These are phyloP conservation scores for Synodontis membranacea DNA, from an alignment of 2,113 vertebrate species.

Conservation along the genomic window DNA sequence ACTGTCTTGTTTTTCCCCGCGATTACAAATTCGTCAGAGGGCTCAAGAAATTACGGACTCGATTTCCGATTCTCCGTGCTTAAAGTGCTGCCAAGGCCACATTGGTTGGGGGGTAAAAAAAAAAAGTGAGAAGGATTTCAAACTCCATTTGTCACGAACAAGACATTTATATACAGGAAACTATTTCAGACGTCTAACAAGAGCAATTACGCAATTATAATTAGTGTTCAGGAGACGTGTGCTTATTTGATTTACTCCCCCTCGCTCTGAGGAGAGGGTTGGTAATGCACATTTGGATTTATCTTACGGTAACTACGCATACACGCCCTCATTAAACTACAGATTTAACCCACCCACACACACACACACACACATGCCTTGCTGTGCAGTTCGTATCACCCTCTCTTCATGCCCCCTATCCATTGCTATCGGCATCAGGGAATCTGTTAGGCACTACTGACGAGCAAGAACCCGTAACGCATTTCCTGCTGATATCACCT, in stretches of 20 bases:
- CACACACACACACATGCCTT: slow-evolving; percentile 14
- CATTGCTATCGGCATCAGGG: slow-evolving; percentile 19
- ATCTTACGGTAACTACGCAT: slow-evolving; percentile 23
- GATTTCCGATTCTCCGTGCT: neutral
- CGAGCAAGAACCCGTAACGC: slow-evolving; percentile 15
- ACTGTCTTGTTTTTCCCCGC: neutral
- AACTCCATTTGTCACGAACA: neutral
- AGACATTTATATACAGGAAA: neutral
- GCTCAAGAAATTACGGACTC: neutral
- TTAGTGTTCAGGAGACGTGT: slow-evolving; percentile 4
- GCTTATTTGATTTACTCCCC: slow-evolving; percentile 10
- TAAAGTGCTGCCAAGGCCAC: neutral
- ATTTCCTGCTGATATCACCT: slow-evolving; percentile 22
- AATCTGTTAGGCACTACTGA: slow-evolving; percentile 32
- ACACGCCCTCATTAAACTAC: slow-evolving; percentile 17
- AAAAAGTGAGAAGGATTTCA: neutral
- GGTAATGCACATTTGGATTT: slow-evolving; percentile 30
- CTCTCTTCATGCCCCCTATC: neutral
- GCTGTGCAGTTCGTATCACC: slow-evolving; percentile 56
- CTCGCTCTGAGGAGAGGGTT: neutral
- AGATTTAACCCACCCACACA: slow-evolving; percentile 18
- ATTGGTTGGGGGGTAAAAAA: neutral
- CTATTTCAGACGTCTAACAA: slow-evolving; percentile 9
- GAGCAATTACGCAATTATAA: slow-evolving; percentile 21
- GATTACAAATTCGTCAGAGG: neutral